phyloP scores from a whole-genome alignment of 1,140 invertebrate species.

The Popillia japonica region DNA sequence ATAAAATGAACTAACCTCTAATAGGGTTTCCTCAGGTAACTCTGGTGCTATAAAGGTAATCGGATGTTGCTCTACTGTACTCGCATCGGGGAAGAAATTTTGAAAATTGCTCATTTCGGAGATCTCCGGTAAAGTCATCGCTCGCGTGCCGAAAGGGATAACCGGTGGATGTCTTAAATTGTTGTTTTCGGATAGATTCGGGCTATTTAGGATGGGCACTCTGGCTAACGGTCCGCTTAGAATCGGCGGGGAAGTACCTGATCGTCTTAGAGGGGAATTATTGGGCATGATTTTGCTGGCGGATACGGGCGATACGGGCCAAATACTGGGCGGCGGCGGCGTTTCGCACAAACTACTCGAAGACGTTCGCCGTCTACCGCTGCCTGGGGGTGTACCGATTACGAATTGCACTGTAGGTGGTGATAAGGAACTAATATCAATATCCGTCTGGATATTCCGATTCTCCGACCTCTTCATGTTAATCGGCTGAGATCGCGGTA shows the following conservation, averaged over 20 bases:
- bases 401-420: slow-evolving; percentile 90
- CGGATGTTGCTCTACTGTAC: slow-evolving; percentile 65
- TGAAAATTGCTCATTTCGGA: slow-evolving; percentile 71
- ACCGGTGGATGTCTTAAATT: slow-evolving; percentile 69
- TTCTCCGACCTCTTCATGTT: slow-evolving; percentile 77
- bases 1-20: slow-evolving; percentile 71
- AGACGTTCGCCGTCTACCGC: slow-evolving; percentile 69
- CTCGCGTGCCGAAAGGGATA: slow-evolving; percentile 74
- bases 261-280: slow-evolving; percentile 76
- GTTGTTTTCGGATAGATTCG: slow-evolving; percentile 66
- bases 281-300: slow-evolving; percentile 66
- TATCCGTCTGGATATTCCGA: slow-evolving; percentile 68
- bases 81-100: slow-evolving; percentile 65
- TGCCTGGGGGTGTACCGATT: slow-evolving; percentile 86
- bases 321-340: slow-evolving; percentile 79
- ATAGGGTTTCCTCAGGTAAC: slow-evolving; percentile 92
- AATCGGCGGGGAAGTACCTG: slow-evolving; percentile 78
- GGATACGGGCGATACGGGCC: slow-evolving; percentile 78
- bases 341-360: slow-evolving; percentile 74
- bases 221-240: slow-evolving; percentile 69
- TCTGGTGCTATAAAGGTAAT: slow-evolving; percentile 89
- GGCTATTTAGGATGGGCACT: slow-evolving; percentile 66
- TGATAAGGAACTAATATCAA: slow-evolving; percentile 83
- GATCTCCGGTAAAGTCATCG: slow-evolving; percentile 80
- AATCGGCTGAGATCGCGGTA: slow-evolving; percentile 85